Evolutionary conservation across 2,797 vertebrate genomes (phyloP), one percentile per base, ranked within the genome.

Genomic region (Anabacerthia variegaticeps): DNA sequence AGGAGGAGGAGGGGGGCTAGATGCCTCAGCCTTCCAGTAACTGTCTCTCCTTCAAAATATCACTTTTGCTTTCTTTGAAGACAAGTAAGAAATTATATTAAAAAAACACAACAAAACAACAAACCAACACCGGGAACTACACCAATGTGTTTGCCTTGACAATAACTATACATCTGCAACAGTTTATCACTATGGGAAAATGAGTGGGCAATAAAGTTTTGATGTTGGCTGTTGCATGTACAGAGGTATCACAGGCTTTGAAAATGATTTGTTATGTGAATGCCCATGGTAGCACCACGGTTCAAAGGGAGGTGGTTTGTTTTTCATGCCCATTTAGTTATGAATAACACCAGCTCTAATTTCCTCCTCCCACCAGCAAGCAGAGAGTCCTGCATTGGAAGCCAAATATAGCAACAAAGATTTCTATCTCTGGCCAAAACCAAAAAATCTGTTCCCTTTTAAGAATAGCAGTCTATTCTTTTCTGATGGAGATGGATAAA

Each of bases 351-450:
- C 84, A 94, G 92, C 95, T 96, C 88, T 97, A 92, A 97, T 97
- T 96, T 94, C 95, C 88, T 94, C 92, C 95, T 95, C 97, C 91
- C 95, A 96, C 95, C 91, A 97, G 89, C 89, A 73, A 91, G 80
- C 36, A 67, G 71, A 74, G 52, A 46, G 37, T 87, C 89, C 73
- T 94, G 62, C 48, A 32, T 2, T 78, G 73, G 93, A 91, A 97
- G 85, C 92, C 95, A 98, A 98, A 98, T 97, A 97, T 97, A 97
- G 95, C 91, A 97, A 97, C 96, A 97, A 95, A 97, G 79, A 91
- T 96, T 97, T 96, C 95, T 97, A 67, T 97, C 97, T 96, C 90
- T 95, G 97, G 96, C 97, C 97, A 97, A 98, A 97, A 76, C 85
- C 71, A 92, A 96, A 97, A 97, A 97, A 97, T 97, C 93, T 97